phyloP scores from a whole-genome alignment of 2,113 vertebrate genomes.

The Sclerurus mexicanus region DNA sequence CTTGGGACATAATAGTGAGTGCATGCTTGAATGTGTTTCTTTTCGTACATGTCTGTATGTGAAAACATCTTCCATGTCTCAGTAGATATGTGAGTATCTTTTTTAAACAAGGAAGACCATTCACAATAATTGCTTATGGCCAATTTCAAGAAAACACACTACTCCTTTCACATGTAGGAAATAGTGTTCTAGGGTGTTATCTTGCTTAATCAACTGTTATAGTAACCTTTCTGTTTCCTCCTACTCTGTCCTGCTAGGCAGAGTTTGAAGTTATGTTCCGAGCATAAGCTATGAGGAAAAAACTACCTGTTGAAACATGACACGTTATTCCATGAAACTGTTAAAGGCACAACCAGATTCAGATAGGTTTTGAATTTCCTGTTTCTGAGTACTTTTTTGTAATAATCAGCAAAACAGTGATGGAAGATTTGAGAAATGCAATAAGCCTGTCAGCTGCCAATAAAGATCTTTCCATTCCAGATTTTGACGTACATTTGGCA shows the following conservation, averaged over 20 bases:
- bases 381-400: not conserved
- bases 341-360: not conserved
- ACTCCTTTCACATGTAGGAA: not conserved
- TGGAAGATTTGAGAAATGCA: not conserved
- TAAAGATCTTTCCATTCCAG: not conserved
- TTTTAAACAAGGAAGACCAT: not conserved
- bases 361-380: not conserved
- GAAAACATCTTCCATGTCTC: not conserved
- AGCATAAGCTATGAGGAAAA: not conserved
- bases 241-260: not conserved
- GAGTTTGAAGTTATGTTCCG: not conserved
- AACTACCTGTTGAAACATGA: not conserved
- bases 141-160: not conserved
- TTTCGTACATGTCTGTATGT: not conserved
- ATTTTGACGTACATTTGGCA: not conserved
- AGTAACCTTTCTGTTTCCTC: not conserved
- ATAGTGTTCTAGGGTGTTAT: not conserved
- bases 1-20: not conserved
- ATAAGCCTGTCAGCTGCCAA: not conserved
- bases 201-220: not conserved
- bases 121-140: not conserved
- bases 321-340: not conserved
- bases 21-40: not conserved
- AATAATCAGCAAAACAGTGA: not conserved
- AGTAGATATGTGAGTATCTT: not conserved